These are phyloP conservation scores for Anisognathus igniventris DNA, from an alignment of 2,797 vertebrate genomes.

Conservation along the genomic window DNA sequence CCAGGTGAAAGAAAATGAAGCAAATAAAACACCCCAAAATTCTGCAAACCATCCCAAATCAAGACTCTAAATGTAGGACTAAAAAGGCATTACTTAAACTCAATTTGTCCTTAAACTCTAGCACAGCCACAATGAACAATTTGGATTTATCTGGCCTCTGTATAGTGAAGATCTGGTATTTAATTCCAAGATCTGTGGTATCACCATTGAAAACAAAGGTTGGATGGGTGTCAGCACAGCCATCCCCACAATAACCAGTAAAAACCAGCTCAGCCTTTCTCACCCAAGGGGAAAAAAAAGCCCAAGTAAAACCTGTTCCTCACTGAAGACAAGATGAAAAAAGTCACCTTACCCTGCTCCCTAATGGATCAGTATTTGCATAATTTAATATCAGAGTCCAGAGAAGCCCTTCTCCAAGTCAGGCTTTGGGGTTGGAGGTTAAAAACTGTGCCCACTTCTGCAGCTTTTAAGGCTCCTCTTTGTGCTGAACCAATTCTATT, in stretches of 20 bases:
- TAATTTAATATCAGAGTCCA: background rate
- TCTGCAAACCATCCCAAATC: background rate
- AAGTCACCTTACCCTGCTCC: background rate
- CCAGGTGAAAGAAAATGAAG: background rate
- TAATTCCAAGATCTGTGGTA: background rate
- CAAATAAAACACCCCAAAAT: background rate
- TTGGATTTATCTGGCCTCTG: background rate
- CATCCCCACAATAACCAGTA: background rate
- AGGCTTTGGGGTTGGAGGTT: background rate
- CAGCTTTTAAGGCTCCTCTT: background rate
- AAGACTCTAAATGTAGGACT: background rate
- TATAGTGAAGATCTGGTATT: background rate
- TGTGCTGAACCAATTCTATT: background rate
- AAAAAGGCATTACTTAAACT: background rate
- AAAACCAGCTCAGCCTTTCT: background rate
- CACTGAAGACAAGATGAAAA: background rate
- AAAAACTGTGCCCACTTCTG: rapidly evolving
- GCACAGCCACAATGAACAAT: background rate
- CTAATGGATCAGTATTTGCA: background rate
- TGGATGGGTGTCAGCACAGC: background rate
- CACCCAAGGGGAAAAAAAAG: background rate
- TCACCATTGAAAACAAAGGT: background rate
- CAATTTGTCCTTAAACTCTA: background rate
- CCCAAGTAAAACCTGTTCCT: background rate
- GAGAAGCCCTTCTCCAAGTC: background rate